Evolutionary conservation across 2,113 vertebrate species (phyloP).

Genomic region (Ceratotherium simum): DNA sequence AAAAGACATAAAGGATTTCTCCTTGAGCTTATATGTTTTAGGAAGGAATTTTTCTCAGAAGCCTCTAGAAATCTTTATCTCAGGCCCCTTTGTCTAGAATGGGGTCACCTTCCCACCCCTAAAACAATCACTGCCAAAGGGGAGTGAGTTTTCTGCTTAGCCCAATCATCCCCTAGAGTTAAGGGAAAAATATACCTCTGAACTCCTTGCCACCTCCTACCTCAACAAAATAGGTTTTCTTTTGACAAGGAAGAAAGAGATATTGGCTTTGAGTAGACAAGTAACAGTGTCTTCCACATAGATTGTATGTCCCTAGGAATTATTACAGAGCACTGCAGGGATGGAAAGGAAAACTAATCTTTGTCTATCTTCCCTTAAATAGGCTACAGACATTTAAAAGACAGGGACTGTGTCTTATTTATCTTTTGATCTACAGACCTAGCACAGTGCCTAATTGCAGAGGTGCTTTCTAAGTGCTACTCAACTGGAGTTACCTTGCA

Average conservation of each 20-base stretch:
- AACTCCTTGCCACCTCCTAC: background rate
- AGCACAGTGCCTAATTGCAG: background rate
- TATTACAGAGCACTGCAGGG: background rate
- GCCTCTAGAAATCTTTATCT: background rate
- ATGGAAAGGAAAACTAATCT: background rate
- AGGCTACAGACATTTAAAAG: slow-evolving; percentile 28
- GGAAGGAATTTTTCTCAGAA: background rate
- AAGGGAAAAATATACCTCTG: background rate
- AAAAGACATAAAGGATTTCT: background rate
- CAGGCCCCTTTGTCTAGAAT: background rate
- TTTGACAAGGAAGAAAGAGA: background rate
- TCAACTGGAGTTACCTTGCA: background rate
- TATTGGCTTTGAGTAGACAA: background rate
- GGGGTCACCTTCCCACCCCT: background rate
- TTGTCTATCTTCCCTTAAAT: slow-evolving; percentile 8
- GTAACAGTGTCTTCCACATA: background rate
- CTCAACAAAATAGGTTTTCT: background rate
- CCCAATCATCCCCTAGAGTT: background rate
- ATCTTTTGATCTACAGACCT: background rate
- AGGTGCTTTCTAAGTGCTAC: slow-evolving; percentile 34
- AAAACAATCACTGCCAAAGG: background rate
- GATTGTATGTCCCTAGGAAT: background rate
- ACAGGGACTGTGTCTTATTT: slow-evolving; percentile 18
- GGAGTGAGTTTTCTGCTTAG: background rate
- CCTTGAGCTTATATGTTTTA: background rate